These are phyloP conservation scores for Drosophila rhopaloa DNA, from an alignment of 1,140 invertebrate species.

Conservation along the genomic window DNA sequence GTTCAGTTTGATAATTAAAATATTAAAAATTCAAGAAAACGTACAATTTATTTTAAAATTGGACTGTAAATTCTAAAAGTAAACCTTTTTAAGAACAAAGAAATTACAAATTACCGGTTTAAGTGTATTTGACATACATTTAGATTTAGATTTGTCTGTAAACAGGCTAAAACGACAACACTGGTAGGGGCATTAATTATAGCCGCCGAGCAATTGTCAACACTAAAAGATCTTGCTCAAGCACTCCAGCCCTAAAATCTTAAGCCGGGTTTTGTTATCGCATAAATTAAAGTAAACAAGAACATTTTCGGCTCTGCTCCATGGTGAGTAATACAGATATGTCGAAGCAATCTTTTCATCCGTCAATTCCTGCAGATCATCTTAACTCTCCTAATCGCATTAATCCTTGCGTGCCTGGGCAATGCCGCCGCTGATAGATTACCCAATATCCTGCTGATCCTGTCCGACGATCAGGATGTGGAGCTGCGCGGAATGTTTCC, in stretches of 20 bases:
- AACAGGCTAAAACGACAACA: not conserved
- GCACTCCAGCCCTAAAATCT: not conserved
- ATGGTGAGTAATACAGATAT: conserved; percentile 6
- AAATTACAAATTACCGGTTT: too few relatives aligned
- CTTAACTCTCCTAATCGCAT: not conserved
- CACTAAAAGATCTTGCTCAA: not conserved
- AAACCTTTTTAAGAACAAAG: too few relatives aligned
- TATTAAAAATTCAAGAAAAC: too few relatives aligned
- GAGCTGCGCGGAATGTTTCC: conserved; percentile 90
- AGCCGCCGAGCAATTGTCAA: not conserved
- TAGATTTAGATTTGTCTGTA: not conserved
- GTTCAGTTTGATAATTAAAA: too few relatives aligned
- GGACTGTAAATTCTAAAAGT: too few relatives aligned
- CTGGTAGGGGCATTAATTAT: not conserved
- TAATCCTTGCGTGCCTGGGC: not conserved
- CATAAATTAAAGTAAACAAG: conserved; percentile 18
- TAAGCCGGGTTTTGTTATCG: conserved; percentile 28
- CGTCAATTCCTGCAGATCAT: not conserved
- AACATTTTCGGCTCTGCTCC: not conserved
- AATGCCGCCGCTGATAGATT: not conserved
- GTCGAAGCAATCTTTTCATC: not conserved
- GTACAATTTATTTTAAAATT: too few relatives aligned
- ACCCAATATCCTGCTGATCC: conserved; percentile 92
- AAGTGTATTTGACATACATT: too few relatives aligned
- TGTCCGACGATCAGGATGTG: conserved; percentile 95